Evolutionary conservation across 2,797 vertebrate species (phyloP), one percentile per base, ranked within the genome.

Genomic region (Scolopax rusticola): DNA sequence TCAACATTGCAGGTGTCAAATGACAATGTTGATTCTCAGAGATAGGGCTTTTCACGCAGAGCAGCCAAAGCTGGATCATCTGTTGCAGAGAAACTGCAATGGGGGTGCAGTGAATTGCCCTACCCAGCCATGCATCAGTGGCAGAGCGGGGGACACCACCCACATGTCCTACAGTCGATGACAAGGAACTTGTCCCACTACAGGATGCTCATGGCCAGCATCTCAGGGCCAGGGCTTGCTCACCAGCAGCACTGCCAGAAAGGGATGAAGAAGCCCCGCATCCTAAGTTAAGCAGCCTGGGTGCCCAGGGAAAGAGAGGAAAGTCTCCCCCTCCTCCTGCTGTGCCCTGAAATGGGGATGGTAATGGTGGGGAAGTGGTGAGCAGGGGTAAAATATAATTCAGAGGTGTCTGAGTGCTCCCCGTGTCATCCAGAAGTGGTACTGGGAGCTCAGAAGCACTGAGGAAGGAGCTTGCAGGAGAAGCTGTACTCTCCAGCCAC

Each of bases 271-370:
- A 28, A 74, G 40, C 24, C 17, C 64, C 9, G 3, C 27, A 48
- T 11, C 17, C 60, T 43, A 32, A 28, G 40, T 28, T n/a, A 65
- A 53, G 53, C 41, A 77, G 43, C 33, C 48, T 59, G 86, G 19
- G 23, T 53, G 19, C 18, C 40, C 9, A 4, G 27, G 40, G 33
- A 63, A 69, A 51, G 19, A 84, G 36, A 15, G 20, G 19, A 84
- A 41, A 15, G 20, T 32, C 41, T 43, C 20, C 30, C 32, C 25
- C 20, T 63, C 17, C 30, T 82, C 33, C 50, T 33, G 40, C 27
- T 1, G 0, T 4, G 4, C 1, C 2, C 20, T 74, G 77, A 25
- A 50, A 78, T 2, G 2, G 20, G 48, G 30, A 38, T 14, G 45
- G 40, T 43, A 64, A 70, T 32, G 15, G 36, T 51, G 27, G 47